Base-by-base conservation (phyloP, 1,140 invertebrate species). In the Eriosoma lanigerum region DNA sequence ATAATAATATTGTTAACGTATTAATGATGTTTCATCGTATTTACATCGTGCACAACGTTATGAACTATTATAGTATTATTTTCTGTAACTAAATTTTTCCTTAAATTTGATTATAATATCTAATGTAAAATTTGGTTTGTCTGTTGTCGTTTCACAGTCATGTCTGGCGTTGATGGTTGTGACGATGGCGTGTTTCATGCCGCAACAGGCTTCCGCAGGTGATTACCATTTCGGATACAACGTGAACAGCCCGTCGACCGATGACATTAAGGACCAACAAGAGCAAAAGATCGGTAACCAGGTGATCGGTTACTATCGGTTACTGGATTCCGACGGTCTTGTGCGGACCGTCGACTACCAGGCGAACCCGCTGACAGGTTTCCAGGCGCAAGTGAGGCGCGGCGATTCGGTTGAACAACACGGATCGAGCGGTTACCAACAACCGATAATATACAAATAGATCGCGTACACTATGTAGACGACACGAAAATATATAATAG, bases 301-400 rank as follows among this genome's bases (percentile, higher is more conserved):
- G 12, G 0, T 66, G 1, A 21, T 10, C 4, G 64, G 64, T 13
- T 66, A 66, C 19, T 66, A 66, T 13, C 10, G 19, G 38, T 15
- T 44, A 9, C 3, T 66, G 32, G 64, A 66, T 3, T 4, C 60
- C 1, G 60, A 62, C 29, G 60, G 60, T 62, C 0, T n/a, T 26
- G 6, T 62, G 17, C 17, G 60, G 17, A 62, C 60, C 3, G 60
- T 62, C 3, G 32, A 62, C 17, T 66, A 66, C 12, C 19, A 66
- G 17, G n/a, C 64, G n/a, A 19, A 66, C n/a, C 64, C 64, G 13
- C 19, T 12, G n/a, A 66, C 64, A 19, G 64, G 64, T 44, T 66
- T 66, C 32, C 38, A 17, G 4, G 64, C 60, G 8, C 26, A 32
- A 10, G 60, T 62, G 5, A 48, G 1, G 1, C 46, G 46, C 12